phyloP scores from a whole-genome alignment of 1,140 invertebrate species.

The Pantala flavescens region DNA sequence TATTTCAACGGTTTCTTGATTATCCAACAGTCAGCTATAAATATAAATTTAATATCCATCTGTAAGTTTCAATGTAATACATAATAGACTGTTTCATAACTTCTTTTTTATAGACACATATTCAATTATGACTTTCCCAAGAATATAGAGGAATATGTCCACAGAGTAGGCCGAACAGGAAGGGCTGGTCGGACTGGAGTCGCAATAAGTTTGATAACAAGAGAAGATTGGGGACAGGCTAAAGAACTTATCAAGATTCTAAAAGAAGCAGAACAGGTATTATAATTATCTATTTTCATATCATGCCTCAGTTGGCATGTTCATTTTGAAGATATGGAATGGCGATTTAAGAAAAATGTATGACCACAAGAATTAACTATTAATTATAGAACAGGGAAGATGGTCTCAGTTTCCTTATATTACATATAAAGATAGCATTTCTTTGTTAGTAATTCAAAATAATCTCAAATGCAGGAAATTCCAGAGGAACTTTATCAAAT shows the following conservation, averaged over 20 bases:
- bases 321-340: neutral
- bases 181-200: constrained; percentile 73
- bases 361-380: too few relatives aligned
- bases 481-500: constrained; percentile 61
- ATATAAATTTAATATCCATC: too few relatives aligned
- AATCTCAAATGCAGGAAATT: constrained; percentile 39
- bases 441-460: too few relatives aligned
- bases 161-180: constrained; percentile 78
- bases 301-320: constrained; percentile 13
- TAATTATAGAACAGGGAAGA: too few relatives aligned
- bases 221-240: constrained; percentile 67
- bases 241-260: constrained; percentile 72
- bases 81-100: too few relatives aligned
- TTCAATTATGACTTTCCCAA: constrained; percentile 84
- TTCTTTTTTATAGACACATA: constrained; percentile 62
- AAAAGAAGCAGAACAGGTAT: constrained; percentile 42
- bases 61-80: too few relatives aligned
- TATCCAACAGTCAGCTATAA: too few relatives aligned
- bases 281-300: constrained; percentile 13
- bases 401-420: too few relatives aligned
- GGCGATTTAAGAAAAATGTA: neutral
- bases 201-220: constrained; percentile 69
- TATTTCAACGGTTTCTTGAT: too few relatives aligned
- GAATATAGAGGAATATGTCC: constrained; percentile 81
- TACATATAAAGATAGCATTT: too few relatives aligned